Evolutionary conservation across 2,113 vertebrate genomes (phyloP).

Genomic region (Hylia prasina): DNA sequence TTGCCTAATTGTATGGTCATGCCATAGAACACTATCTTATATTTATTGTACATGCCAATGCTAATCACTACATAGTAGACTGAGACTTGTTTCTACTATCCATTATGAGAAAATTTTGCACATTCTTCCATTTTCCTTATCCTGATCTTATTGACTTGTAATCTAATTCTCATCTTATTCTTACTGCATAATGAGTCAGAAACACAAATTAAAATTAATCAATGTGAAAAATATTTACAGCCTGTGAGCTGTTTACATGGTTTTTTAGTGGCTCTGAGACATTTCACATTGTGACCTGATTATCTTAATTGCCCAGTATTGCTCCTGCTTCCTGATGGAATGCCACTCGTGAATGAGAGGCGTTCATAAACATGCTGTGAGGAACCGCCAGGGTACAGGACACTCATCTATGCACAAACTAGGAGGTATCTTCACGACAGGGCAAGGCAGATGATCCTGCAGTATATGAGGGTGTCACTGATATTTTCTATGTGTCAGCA

Average conservation of each 20-base stretch:
- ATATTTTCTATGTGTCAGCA: neutral
- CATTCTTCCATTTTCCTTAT: neutral
- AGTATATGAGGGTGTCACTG: neutral
- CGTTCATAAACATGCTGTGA: neutral
- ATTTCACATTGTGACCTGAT: neutral
- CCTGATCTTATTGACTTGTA: neutral
- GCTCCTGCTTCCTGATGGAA: neutral
- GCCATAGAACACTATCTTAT: neutral
- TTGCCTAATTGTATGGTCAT: neutral
- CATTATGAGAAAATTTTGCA: neutral
- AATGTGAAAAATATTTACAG: neutral
- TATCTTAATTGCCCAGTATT: neutral
- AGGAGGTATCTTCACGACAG: neutral
- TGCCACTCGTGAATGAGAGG: neutral
- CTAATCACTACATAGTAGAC: neutral
- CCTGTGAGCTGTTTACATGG: neutral
- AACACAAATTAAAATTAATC: neutral
- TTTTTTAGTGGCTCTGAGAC: neutral
- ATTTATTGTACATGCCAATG: neutral
- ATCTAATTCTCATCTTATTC: neutral
- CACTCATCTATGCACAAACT: neutral
- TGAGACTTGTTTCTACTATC: neutral
- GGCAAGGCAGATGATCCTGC: neutral
- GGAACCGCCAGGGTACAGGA: neutral
- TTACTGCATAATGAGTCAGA: neutral